Base-by-base conservation (phyloP, 2,113 vertebrate species). In the Pseudopipra pipra region DNA sequence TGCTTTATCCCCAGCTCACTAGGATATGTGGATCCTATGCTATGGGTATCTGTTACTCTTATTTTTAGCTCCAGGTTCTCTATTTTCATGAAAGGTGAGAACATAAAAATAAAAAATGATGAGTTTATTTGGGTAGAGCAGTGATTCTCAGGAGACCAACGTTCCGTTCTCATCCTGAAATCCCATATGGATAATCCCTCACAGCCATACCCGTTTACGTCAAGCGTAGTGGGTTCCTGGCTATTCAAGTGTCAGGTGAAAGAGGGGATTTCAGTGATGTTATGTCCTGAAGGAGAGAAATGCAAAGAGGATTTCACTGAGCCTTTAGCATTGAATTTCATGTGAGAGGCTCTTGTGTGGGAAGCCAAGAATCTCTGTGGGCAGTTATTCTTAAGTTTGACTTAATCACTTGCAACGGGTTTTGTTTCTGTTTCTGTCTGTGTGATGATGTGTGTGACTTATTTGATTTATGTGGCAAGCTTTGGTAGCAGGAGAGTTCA, bases 21-120 rank as follows among this genome's bases (percentile, higher is more conserved):
- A 6, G 5, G 24, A 27, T 13, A 7, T 20, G 11, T 43, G 22
- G 24, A n/a, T 37, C 22, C 56, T 47, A 2, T 51, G 15, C 16
- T 49, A 6, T 20, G n/a, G 19, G 6, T 51, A 22, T 79, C 41
- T 46, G 17, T 82, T 82, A 33, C 49, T 51, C 20, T 72, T 75
- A 79, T 41, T 91, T 93, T 94, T 92, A 90, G 68, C 56, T 77
- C 8, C 31, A 52, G 35, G 27, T 55, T 95, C 84, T 96, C 76
- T 16, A 49, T 93, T 92, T 93, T 71, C 28, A 52, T 68, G 44
- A 63, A 63, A 55, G 30, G 9, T 86, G 21, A 63, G 58, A 79
- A 47, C 18, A 80, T 52, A 67, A 84, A 95, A 93, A 79, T 76
- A 79, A 93, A 92, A 80, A 62, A 65, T 20, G 16, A 46, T 0